Evolutionary conservation across 2,113 vertebrate species (phyloP).

Genomic region (Zosterops japonicus): DNA sequence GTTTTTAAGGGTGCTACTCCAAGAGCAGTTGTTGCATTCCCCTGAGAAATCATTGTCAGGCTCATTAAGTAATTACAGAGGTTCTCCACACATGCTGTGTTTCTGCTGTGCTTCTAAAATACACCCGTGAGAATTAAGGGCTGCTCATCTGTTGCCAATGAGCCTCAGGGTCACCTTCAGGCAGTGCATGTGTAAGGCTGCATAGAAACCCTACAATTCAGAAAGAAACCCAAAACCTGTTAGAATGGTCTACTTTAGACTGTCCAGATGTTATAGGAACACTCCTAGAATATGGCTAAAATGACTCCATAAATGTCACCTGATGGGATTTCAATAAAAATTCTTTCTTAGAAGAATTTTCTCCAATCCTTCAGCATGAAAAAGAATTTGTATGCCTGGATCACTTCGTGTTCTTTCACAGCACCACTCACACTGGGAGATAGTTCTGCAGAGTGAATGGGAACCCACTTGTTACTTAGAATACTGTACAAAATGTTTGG

Average conservation of each 20-base stretch:
- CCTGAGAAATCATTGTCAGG: background rate
- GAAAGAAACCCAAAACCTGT: background rate
- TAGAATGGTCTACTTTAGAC: background rate
- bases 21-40: background rate
- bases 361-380: background rate
- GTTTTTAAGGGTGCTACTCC: background rate
- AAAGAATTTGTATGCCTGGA: background rate
- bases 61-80: background rate
- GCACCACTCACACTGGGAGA: background rate
- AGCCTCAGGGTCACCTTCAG: slow-evolving; percentile 8
- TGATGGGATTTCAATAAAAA: background rate
- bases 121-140: background rate
- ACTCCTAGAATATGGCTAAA: background rate
- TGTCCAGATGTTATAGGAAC: background rate
- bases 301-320: background rate
- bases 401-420: background rate
- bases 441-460: background rate
- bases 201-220: background rate
- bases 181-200: background rate
- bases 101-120: background rate
- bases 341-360: background rate
- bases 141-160: background rate
- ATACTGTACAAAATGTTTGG: background rate
- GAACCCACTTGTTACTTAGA: background rate
- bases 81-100: background rate